These are phyloP conservation scores for Mythimna vitellina DNA, from an alignment of 2,888 invertebrate genomes.

Conservation along the genomic window DNA sequence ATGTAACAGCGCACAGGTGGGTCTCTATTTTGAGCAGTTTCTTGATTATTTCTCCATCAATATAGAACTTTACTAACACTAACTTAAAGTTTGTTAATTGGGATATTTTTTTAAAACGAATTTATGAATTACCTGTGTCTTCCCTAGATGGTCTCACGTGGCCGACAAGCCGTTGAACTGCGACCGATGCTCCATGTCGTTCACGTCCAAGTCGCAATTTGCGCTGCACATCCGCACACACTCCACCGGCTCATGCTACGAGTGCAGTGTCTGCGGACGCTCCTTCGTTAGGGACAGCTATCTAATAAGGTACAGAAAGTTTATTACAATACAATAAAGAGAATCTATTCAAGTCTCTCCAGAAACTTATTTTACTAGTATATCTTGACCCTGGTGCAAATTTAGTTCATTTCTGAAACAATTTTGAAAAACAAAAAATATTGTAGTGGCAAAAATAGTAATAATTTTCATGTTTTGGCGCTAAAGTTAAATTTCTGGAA, in stretches of 20 bases:
- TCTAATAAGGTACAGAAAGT: conserved; percentile 89
- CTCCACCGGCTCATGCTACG: conserved; percentile 92
- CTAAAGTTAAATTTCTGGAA: not conserved
- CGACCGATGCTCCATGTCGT: conserved; percentile 93
- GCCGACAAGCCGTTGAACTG: conserved; percentile 94
- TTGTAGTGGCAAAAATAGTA: not conserved
- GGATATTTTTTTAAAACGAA: not conserved
- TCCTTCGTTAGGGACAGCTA: conserved; percentile 95
- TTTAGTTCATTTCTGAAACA: not conserved
- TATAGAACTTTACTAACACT: not conserved
- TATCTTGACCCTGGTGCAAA: not conserved
- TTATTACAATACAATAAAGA: too few relatives aligned
- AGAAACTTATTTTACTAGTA: too few relatives aligned
- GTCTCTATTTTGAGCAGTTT: conserved; percentile 20
- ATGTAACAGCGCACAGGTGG: conserved; percentile 94
- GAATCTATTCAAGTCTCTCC: too few relatives aligned
- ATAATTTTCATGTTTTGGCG: too few relatives aligned
- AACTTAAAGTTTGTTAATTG: not conserved
- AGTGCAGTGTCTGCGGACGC: conserved; percentile 94
- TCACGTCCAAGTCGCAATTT: conserved; percentile 94
- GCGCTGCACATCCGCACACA: conserved; percentile 94
- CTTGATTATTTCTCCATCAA: not conserved
- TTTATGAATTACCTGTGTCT: not conserved
- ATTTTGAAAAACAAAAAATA: not conserved
- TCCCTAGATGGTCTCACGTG: conserved; percentile 93